Base-by-base conservation (phyloP, 2,797 vertebrate species). In the Tokudaia muenninki region DNA sequence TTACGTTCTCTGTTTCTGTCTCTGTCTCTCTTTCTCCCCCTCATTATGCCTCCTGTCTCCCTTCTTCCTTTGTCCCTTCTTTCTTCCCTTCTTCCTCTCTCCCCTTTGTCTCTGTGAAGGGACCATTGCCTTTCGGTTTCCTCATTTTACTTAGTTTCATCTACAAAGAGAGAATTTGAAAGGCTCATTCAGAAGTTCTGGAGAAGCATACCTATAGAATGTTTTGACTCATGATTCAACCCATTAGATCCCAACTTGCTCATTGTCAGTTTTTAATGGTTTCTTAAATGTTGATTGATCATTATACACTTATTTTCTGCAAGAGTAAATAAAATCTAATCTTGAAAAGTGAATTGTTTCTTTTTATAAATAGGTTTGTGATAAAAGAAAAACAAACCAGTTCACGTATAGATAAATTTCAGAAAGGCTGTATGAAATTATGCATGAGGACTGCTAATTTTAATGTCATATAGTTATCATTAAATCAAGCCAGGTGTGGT, bases 301-400 rank as follows among this genome's bases (percentile, higher is more conserved):
- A 50, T 86, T 94, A 84, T 94, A 63, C 0, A 17, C 37, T 82
- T 72, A 91, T 92, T 72, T 94, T 26, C 75, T 90, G 86, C 91
- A 65, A 31, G 16, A 8, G 26, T 95, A n/a, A 59, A 61, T 95
- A 93, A 96, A 94, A 29, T 90, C 24, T 95, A 0, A 75, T 89
- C 87, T 96, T 63, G 87, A 96, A 97, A 88, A 87, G 67, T 8
- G 3, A 91, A 61, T 37, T 63, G 1, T 89, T 91, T 98, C 80
- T n/a, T 17, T 63, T 34, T n/a, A 80, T 83, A 92, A 41, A 79
- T 44, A 19, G 5, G 21, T 17, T 96, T 82, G 70, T 93, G 3
- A 13, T 75, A 26, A 41, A 74, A 95, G 96, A 97, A 89, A 61
- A 65, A 57, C 74, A 1, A 77, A 52, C 78, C 79, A 67, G 1